Evolutionary conservation across 2,113 vertebrate species (phyloP), one percentile per base, ranked within the genome.

Genomic region (Nanger granti): DNA sequence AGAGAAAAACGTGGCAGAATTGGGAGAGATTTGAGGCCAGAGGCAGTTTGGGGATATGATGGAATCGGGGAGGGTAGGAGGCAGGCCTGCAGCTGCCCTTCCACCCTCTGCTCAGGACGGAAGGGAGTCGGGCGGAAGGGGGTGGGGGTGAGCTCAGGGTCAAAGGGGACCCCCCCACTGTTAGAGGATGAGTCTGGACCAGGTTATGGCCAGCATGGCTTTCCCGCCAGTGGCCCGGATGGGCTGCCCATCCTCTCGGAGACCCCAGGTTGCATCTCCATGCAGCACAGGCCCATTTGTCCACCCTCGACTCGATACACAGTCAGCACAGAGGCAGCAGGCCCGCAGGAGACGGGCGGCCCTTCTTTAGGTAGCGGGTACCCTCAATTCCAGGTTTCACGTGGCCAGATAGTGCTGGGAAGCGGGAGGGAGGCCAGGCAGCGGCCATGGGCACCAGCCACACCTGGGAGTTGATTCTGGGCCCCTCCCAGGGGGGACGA

Each of bases 371-470:
- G 2, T 57, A 37, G 12, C 94, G 31, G 5, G 37, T 7, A 10
- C 2, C 34, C 29, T 57, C 31, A 54, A 14, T 3, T 2, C 0
- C 13, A 3, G 24, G 20, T 47, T 85, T 66, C 24, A 1, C 2
- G 13, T 8, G 9, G 29, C 91, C 76, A 60, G 66, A 52, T 2
- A 1, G 28, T 2, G 5, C 34, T 3, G 49, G 55, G 66, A 11
- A 82, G 31, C 9, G 14, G 5, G 66, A 62, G 82, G n/a, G 49
- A 24, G 17, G 31, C 7, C 6, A 13, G 49, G 64, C 13, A 18
- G 11, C 4, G 3, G 26, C 31, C 8, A 0, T 9, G 3, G 37
- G 34, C 11, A 3, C 6, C 14, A 0, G 52, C 34, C 34, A 1
- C 1, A 0, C 26, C 76, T 52, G 41, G 64, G 88, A 34, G 54